phyloP scores from a whole-genome alignment of 2,797 vertebrate genomes.

The Gobio occitaniae region DNA sequence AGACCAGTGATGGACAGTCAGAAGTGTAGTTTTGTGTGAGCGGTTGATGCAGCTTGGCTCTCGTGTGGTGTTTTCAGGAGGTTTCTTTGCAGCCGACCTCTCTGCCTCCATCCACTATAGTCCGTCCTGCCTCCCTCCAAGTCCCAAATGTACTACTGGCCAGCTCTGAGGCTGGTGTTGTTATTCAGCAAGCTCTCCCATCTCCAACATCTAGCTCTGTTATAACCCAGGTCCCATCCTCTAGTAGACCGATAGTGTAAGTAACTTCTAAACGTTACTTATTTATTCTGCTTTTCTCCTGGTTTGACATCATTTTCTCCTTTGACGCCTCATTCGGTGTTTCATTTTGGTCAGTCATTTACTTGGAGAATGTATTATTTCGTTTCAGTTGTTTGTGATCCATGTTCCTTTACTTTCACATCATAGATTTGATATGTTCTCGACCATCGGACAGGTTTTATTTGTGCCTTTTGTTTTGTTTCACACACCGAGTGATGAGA shows the following conservation, averaged over 20 bases:
- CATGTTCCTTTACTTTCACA: constrained; percentile 16
- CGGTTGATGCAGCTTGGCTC: constrained; percentile 74
- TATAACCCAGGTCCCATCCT: constrained; percentile 97
- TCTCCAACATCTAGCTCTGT: constrained; percentile 99
- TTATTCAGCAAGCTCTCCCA: constrained; percentile 97
- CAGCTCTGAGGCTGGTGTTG: constrained; percentile 96
- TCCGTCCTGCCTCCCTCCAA: constrained; percentile 96
- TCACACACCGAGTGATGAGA: background rate
- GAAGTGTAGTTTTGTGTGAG: constrained; percentile 47
- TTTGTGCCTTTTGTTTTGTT: constrained; percentile 24
- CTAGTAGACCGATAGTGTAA: constrained; percentile 98
- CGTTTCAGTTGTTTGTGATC: constrained; percentile 29
- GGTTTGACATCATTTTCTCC: constrained; percentile 19
- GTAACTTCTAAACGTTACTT: constrained; percentile 77
- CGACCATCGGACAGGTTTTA: background rate
- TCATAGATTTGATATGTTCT: background rate
- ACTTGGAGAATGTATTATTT: constrained; percentile 15
- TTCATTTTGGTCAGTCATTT: constrained; percentile 61
- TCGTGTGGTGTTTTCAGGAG: constrained; percentile 90
- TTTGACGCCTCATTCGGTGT: constrained; percentile 34
- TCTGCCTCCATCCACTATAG: constrained; percentile 95
- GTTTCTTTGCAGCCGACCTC: constrained; percentile 92
- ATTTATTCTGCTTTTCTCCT: constrained; percentile 59
- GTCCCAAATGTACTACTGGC: constrained; percentile 98
- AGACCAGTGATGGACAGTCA: background rate